These are phyloP conservation scores for Hydrolagus colliei DNA, from an alignment of 2,797 vertebrate genomes.

Conservation along the genomic window DNA sequence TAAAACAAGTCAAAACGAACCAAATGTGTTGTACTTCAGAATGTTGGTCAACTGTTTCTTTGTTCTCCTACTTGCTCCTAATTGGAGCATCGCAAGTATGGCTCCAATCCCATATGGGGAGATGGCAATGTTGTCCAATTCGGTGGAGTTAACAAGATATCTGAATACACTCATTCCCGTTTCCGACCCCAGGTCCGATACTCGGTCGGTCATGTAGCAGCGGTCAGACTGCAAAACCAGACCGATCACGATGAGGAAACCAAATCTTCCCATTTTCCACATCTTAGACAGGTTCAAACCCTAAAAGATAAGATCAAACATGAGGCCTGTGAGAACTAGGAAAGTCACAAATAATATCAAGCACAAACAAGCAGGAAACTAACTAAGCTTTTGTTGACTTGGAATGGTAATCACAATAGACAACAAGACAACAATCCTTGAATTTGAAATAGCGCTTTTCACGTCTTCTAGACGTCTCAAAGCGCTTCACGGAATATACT, in stretches of 20 bases:
- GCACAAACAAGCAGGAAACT: too few species aligned
- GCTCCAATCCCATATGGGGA: conserved; percentile 89
- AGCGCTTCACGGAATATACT: too few species aligned
- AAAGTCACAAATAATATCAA: too few species aligned
- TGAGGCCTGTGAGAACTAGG: too few species aligned
- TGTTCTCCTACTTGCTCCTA: conserved; percentile 80
- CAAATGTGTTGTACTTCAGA: conserved; percentile 80
- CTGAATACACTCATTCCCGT: conserved; percentile 85
- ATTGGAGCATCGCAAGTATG: conserved; percentile 79
- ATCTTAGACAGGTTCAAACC: too few species aligned
- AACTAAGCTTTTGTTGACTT: too few species aligned
- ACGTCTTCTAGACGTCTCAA: too few species aligned
- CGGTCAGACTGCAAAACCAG: not conserved
- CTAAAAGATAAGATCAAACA: too few species aligned
- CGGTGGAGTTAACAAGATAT: conserved; percentile 65
- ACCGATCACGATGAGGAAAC: not conserved
- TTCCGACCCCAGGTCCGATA: conserved; percentile 58
- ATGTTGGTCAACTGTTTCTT: conserved; percentile 71
- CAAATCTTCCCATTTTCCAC: not conserved
- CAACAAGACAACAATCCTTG: too few species aligned
- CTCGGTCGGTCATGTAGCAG: not conserved
- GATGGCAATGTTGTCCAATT: conserved; percentile 77
- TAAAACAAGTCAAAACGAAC: conserved; percentile 51
- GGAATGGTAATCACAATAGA: too few species aligned
- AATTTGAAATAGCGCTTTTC: too few species aligned